These are phyloP conservation scores for Ceratotherium simum DNA, from an alignment of 2,113 vertebrate species.

Conservation along the genomic window DNA sequence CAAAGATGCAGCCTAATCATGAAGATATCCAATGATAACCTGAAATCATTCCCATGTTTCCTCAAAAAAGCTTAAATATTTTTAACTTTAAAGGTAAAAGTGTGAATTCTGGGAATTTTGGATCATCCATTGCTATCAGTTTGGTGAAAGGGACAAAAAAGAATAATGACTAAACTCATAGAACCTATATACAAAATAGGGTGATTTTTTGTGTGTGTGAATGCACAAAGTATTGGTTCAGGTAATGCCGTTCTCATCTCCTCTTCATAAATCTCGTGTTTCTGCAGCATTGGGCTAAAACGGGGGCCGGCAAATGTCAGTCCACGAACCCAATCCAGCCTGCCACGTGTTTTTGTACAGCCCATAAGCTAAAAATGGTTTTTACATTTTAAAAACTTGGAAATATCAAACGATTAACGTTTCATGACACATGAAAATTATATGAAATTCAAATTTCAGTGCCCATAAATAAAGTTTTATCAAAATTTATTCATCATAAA, in stretches of 20 bases:
- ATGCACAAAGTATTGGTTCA: neutral
- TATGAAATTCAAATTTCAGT: neutral
- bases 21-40: neutral
- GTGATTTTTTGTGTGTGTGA: neutral
- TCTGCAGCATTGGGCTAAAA: neutral
- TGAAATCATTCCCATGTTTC: neutral
- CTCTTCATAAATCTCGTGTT: neutral
- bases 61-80: neutral
- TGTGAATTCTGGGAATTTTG: conserved; percentile 12
- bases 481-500: neutral
- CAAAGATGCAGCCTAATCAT: neutral
- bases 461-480: neutral
- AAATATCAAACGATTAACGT: neutral
- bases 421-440: neutral
- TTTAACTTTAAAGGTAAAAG: conserved; percentile 29
- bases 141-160: neutral
- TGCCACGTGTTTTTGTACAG: neutral
- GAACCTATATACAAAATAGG: neutral
- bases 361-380: neutral
- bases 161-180: neutral
- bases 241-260: neutral
- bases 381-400: conserved; percentile 18
- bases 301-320: neutral
- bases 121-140: neutral
- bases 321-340: neutral